A percentile compares a stretch with the other conserved stretches of the same genome.
Conservation (phyloP, 2,113 vertebrate genomes). For the Heliornis fulica region DNA sequence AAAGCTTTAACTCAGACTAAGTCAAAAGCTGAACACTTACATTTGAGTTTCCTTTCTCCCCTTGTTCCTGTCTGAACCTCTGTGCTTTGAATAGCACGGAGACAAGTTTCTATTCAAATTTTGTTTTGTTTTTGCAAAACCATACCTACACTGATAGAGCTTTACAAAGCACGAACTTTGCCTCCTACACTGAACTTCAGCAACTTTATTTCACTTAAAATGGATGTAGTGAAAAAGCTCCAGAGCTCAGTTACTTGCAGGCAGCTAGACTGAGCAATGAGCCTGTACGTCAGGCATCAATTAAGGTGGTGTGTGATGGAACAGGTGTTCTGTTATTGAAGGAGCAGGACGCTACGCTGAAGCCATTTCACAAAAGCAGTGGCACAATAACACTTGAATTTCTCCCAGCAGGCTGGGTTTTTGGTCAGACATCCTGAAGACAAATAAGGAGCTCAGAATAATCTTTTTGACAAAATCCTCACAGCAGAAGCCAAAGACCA, state of each 20-base stretch:
- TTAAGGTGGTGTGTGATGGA: not conserved
- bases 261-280: not conserved
- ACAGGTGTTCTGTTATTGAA: fast-evolving
- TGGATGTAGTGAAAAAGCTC: not conserved
- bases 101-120: not conserved
- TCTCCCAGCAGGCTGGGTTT: not conserved
- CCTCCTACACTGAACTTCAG: not conserved
- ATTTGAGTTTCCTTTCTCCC: not conserved
- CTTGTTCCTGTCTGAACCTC: not conserved
- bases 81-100: not conserved
- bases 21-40: not conserved
- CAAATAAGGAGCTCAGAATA: not conserved
- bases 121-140: not conserved
- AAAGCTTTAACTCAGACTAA: not conserved
- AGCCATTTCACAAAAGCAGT: not conserved
- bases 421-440: not conserved
- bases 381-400: not conserved
- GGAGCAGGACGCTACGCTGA: not conserved
- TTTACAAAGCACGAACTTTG: not conserved
- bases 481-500: not conserved
- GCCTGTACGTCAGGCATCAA: fast-evolving
- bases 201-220: not conserved
- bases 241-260: not conserved
- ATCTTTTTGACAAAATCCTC: not conserved
- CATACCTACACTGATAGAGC: not conserved